Evolutionary conservation across 2,797 vertebrate species (phyloP).

Genomic region (Notamacropus eugenii): DNA sequence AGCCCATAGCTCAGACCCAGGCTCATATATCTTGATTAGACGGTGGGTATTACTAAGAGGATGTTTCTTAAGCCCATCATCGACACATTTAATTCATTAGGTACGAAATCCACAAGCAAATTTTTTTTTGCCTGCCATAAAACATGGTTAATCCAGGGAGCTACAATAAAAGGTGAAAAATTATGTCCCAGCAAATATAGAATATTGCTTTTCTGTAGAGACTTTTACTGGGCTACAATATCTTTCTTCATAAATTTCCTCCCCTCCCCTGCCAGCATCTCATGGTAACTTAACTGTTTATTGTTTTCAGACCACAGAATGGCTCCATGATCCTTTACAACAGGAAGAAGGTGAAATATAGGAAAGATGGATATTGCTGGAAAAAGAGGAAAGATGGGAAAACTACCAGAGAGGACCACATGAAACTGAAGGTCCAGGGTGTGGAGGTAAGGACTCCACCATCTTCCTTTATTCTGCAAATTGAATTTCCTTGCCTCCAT

Average conservation of each 20-base stretch:
- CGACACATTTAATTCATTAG: slow-evolving; percentile 78
- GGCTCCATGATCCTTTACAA: slow-evolving; percentile 99
- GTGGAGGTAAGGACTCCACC: slow-evolving; percentile 90
- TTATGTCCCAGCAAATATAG: slow-evolving; percentile 42
- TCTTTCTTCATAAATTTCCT: slow-evolving; percentile 56
- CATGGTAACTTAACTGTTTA: slow-evolving; percentile 77
- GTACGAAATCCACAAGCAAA: slow-evolving; percentile 69
- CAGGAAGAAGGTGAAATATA: slow-evolving; percentile 99
- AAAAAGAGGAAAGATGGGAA: slow-evolving; percentile 99
- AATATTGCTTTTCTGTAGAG: slow-evolving; percentile 70
- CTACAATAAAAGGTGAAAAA: slow-evolving; percentile 70
- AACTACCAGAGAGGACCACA: slow-evolving; percentile 99
- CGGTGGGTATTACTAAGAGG: slow-evolving; percentile 58
- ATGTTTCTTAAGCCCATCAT: slow-evolving; percentile 62
- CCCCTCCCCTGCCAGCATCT: slow-evolving; percentile 35
- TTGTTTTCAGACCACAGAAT: slow-evolving; percentile 96
- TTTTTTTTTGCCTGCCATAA: slow-evolving; percentile 74
- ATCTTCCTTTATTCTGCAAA: neutral
- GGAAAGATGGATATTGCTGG: slow-evolving; percentile 99
- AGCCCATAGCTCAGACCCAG: neutral
- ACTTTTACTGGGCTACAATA: slow-evolving; percentile 38
- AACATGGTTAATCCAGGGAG: slow-evolving; percentile 72
- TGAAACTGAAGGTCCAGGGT: slow-evolving; percentile 99
- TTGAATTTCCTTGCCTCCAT: neutral
- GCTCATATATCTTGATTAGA: slow-evolving; percentile 63